Evolutionary conservation across 2,797 vertebrate species (phyloP).

Genomic region (Miichthys miiuy): DNA sequence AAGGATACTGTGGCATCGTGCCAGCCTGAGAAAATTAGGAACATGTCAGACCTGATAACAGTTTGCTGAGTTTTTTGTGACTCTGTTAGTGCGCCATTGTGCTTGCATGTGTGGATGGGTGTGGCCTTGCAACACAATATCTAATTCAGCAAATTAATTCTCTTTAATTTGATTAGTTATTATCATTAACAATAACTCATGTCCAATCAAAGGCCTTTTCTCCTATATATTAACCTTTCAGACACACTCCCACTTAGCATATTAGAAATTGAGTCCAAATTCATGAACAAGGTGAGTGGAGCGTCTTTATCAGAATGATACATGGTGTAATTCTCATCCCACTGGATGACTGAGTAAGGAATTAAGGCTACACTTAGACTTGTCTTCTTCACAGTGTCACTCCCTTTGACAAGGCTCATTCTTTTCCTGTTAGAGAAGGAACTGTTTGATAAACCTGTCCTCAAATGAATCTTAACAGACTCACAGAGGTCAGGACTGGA

Average conservation of each 20-base stretch:
- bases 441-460: conserved; percentile 78
- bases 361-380: conserved; percentile 78
- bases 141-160: conserved; percentile 96
- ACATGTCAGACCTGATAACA: conserved; percentile 53
- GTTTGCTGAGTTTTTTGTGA: conserved; percentile 44
- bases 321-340: conserved; percentile 80
- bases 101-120: conserved; percentile 9
- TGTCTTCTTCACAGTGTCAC: conserved; percentile 75
- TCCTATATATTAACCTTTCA: conserved; percentile 88
- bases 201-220: conserved; percentile 84
- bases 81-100: conserved; percentile 9
- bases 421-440: conserved; percentile 77
- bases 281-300: conserved; percentile 73
- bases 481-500: conserved; percentile 64
- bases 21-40: conserved; percentile 58
- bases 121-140: conserved; percentile 80
- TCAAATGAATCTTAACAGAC: conserved; percentile 75
- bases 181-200: conserved; percentile 90
- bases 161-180: conserved; percentile 92
- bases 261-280: conserved; percentile 82
- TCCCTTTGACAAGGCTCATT: conserved; percentile 81
- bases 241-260: conserved; percentile 84
- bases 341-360: conserved; percentile 79
- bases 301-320: conserved; percentile 82
- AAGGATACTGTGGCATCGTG: conserved; percentile 34